These are phyloP conservation scores for Sebastes melanostomus DNA, from an alignment of 2,797 vertebrate species.

Conservation along the genomic window DNA sequence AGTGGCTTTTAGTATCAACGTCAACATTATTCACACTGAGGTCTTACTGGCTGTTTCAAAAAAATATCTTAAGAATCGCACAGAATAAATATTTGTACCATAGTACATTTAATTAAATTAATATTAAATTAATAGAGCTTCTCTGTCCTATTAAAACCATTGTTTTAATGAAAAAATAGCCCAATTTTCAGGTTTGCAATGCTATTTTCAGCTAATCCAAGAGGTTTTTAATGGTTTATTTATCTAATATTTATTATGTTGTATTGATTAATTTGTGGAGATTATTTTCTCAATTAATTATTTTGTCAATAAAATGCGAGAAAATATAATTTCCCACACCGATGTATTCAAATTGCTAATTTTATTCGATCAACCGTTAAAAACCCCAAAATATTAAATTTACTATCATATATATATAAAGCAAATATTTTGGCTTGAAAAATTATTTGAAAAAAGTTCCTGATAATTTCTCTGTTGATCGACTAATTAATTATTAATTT, in stretches of 20 bases:
- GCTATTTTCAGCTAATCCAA: not conserved
- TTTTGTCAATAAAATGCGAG: not conserved
- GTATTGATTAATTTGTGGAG: not conserved
- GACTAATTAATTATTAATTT: not conserved
- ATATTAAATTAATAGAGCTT: not conserved
- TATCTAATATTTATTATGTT: not conserved
- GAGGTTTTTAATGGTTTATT: not conserved
- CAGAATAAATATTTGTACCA: not conserved
- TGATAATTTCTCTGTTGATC: not conserved
- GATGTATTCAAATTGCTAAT: not conserved
- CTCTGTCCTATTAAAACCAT: not conserved
- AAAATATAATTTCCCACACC: too few relatives aligned
- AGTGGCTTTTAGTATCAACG: conserved; percentile 54
- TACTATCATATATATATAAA: not conserved
- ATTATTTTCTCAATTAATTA: not conserved
- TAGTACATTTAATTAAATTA: not conserved
- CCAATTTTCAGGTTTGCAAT: not conserved
- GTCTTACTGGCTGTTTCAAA: not conserved
- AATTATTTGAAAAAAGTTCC: not conserved
- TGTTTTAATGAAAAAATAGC: not conserved
- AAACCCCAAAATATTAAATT: not conserved
- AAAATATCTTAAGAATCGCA: not conserved
- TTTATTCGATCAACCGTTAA: not conserved
- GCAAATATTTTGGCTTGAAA: not conserved
- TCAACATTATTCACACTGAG: conserved; percentile 23